Evolutionary conservation across 2,797 vertebrate species (phyloP).

Genomic region (Sebastiscus albofasciatus): DNA sequence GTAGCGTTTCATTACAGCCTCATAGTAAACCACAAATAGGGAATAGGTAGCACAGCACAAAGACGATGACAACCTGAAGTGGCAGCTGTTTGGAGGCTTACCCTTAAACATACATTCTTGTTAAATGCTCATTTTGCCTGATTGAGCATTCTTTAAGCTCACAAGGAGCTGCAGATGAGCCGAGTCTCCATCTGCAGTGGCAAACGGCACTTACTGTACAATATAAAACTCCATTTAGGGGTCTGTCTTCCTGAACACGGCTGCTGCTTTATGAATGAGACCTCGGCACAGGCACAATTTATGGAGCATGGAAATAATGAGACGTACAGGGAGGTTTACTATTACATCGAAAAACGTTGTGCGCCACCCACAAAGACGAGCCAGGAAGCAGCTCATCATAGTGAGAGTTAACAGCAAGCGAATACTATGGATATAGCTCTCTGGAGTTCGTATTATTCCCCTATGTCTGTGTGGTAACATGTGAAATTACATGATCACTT

Average conservation of each 20-base stretch:
- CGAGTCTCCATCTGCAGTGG: not conserved
- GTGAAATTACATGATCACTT: slow-evolving; percentile 35
- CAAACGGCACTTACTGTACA: slow-evolving; percentile 26
- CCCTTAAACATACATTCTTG: slow-evolving; percentile 28
- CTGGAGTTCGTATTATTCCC: not conserved
- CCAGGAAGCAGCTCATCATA: slow-evolving; percentile 11
- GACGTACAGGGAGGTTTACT: slow-evolving; percentile 46
- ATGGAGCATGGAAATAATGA: slow-evolving; percentile 72
- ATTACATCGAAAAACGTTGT: slow-evolving; percentile 38
- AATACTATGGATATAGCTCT: slow-evolving; percentile 1
- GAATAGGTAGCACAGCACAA: not conserved
- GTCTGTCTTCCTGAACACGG: slow-evolving; percentile 26
- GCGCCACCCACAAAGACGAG: slow-evolving; percentile 22
- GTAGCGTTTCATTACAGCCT: not conserved
- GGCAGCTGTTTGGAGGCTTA: slow-evolving; percentile 39
- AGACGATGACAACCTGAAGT: not conserved
- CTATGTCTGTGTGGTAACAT: slow-evolving; percentile 24
- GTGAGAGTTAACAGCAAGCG: slow-evolving; percentile 2
- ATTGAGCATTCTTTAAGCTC: slow-evolving; percentile 45
- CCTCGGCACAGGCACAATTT: slow-evolving; percentile 41
- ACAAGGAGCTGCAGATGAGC: slow-evolving; percentile 40
- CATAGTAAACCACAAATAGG: slow-evolving; percentile 4
- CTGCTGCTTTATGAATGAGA: slow-evolving; percentile 41
- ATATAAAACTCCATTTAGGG: slow-evolving; percentile 32
- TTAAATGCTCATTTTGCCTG: slow-evolving; percentile 54